phyloP scores from a whole-genome alignment of 2,797 vertebrate species.

The Micropoecilia bifurca region DNA sequence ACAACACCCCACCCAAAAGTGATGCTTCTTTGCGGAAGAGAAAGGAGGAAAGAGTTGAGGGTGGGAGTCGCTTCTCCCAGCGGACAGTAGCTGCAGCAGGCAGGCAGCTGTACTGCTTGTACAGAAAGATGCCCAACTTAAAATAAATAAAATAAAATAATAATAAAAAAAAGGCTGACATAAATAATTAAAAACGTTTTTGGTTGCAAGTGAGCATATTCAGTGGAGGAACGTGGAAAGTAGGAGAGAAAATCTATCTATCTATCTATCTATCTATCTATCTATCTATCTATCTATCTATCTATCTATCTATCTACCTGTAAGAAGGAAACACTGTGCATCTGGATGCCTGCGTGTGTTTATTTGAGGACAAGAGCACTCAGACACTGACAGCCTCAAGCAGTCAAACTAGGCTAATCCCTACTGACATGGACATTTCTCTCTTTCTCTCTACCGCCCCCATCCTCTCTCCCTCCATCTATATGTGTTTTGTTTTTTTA shows the following conservation, averaged over 20 bases:
- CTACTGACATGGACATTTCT: slow-evolving; percentile 67
- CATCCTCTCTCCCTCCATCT: slow-evolving; percentile 2
- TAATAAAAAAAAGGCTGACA: not conserved
- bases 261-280: slow-evolving; percentile 28
- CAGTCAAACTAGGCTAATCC: slow-evolving; percentile 77
- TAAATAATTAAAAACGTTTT: not conserved
- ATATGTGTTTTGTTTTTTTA: slow-evolving; percentile 1
- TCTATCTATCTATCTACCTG: slow-evolving; percentile 29
- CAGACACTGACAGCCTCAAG: slow-evolving; percentile 67
- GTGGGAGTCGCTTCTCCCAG: slow-evolving; percentile 62
- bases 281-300: slow-evolving; percentile 31
- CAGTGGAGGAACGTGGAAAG: not conserved
- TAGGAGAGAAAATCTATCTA: slow-evolving; percentile 14
- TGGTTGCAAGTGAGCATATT: slow-evolving; percentile 38
- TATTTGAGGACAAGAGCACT: slow-evolving; percentile 49
- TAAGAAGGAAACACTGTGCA: slow-evolving; percentile 14
- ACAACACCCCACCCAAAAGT: slow-evolving; percentile 19
- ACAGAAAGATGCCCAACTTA: not conserved
- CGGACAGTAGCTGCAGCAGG: slow-evolving; percentile 61
- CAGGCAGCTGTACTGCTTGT: not conserved
- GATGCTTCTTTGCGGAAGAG: slow-evolving; percentile 18
- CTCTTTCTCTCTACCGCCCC: slow-evolving; percentile 6
- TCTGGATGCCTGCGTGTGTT: slow-evolving; percentile 16
- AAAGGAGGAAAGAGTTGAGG: slow-evolving; percentile 44
- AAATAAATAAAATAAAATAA: not conserved